A percentile compares a stretch with the other conserved stretches of the same genome.
phyloP scores from a whole-genome alignment of 2,888 invertebrate species.

The Acleris cristana region DNA sequence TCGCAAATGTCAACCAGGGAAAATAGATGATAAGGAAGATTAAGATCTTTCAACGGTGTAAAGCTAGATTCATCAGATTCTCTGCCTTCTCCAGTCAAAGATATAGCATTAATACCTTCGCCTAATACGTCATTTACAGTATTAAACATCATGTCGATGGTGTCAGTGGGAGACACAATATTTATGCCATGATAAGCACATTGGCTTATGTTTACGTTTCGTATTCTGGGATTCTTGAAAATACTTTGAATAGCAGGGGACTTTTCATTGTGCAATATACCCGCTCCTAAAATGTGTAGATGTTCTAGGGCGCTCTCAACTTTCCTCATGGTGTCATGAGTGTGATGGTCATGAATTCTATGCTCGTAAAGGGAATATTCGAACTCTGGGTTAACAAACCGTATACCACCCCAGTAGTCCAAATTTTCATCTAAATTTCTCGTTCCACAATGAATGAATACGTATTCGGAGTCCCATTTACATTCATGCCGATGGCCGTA shows the following conservation, averaged over 20 bases:
- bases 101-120: conserved; percentile 94
- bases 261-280: conserved; percentile 97
- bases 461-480: conserved; percentile 94
- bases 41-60: conserved; percentile 90
- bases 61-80: conserved; percentile 95
- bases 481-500: conserved; percentile 94
- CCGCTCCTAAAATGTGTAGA: conserved; percentile 95
- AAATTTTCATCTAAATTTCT: conserved; percentile 85
- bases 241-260: conserved; percentile 96
- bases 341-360: conserved; percentile 91
- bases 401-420: conserved; percentile 98
- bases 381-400: conserved; percentile 95
- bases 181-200: conserved; percentile 97
- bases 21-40: conserved; percentile 95
- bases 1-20: conserved; percentile 98
- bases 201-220: conserved; percentile 91
- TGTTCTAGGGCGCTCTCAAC: conserved; percentile 91
- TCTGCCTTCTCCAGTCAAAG: conserved; percentile 96
- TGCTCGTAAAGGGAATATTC: conserved; percentile 93
- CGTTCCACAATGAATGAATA: conserved; percentile 95
- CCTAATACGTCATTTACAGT: conserved; percentile 92
- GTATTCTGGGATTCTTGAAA: conserved; percentile 91
- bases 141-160: conserved; percentile 90
- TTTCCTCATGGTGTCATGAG: conserved; percentile 87
- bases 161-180: conserved; percentile 93